Evolutionary conservation across 2,797 vertebrate species (phyloP).

Genomic region (Poecilia gillii): DNA sequence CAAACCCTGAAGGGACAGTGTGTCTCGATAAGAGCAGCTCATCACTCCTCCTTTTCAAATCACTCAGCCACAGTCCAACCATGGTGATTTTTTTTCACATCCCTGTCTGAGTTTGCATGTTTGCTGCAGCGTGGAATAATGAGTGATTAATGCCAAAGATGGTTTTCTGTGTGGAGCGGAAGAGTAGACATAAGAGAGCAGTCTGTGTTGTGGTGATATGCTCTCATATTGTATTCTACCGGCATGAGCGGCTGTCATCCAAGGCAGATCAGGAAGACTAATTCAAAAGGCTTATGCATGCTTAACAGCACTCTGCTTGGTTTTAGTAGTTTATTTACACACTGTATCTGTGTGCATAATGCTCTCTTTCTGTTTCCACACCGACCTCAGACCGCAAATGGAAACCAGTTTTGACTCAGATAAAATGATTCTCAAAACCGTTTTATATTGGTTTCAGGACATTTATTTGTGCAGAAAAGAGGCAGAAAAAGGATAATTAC

Average conservation of each 20-base stretch:
- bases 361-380: slow-evolving; percentile 18
- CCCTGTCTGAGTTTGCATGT: slow-evolving; percentile 26
- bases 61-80: slow-evolving; percentile 12
- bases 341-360: slow-evolving; percentile 49
- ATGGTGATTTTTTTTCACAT: background rate
- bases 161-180: slow-evolving; percentile 33
- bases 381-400: slow-evolving; percentile 34
- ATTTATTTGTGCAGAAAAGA: slow-evolving; percentile 9
- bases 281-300: slow-evolving; percentile 74
- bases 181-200: slow-evolving; percentile 58
- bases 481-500: background rate
- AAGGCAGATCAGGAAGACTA: slow-evolving; percentile 73
- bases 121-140: slow-evolving; percentile 22
- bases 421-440: slow-evolving; percentile 11
- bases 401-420: slow-evolving; percentile 15
- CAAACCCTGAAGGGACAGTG: slow-evolving; percentile 36
- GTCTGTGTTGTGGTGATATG: slow-evolving; percentile 67
- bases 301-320: slow-evolving; percentile 69
- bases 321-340: slow-evolving; percentile 74
- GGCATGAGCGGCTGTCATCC: slow-evolving; percentile 61
- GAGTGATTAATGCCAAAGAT: slow-evolving; percentile 44
- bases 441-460: slow-evolving; percentile 13
- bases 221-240: slow-evolving; percentile 65
- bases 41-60: slow-evolving; percentile 23
- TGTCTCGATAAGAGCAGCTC: slow-evolving; percentile 44